A percentile compares a stretch with the other conserved stretches of the same genome.
Conservation (phyloP, 2,797 vertebrate species). For the Alectoris magna region DNA sequence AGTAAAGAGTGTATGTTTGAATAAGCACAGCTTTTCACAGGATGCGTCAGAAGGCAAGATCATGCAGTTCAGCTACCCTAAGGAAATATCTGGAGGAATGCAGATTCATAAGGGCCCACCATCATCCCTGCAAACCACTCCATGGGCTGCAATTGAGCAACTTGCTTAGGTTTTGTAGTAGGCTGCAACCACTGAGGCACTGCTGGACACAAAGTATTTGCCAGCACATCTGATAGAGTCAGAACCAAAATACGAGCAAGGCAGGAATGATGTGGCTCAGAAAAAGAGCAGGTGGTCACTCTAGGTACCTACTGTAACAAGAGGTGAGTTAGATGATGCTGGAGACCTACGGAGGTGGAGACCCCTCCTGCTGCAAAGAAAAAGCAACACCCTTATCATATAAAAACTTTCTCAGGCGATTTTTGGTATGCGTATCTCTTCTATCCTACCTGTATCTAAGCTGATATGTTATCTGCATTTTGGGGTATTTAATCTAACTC, state of each 20-base stretch:
- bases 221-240: not conserved
- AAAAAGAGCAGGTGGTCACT: not conserved
- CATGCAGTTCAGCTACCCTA: not conserved
- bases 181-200: not conserved
- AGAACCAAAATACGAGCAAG: not conserved
- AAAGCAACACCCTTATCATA: accelerated
- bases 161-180: not conserved
- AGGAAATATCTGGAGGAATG: not conserved
- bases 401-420: not conserved
- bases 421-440: not conserved
- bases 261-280: not conserved
- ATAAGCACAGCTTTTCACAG: not conserved
- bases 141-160: accelerated
- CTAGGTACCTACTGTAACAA: not conserved
- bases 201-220: not conserved
- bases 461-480: not conserved
- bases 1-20: not conserved
- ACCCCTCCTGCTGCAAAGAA: not conserved
- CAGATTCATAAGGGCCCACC: not conserved
- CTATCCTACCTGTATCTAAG: not conserved
- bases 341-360: not conserved
- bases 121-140: not conserved
- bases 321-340: not conserved
- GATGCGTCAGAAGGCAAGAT: not conserved
- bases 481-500: not conserved